Percentiles rank a stretch among this genome's conserved stretches.
phyloP scores from a whole-genome alignment of 2,113 vertebrate species.

The Phoxinus phoxinus region DNA sequence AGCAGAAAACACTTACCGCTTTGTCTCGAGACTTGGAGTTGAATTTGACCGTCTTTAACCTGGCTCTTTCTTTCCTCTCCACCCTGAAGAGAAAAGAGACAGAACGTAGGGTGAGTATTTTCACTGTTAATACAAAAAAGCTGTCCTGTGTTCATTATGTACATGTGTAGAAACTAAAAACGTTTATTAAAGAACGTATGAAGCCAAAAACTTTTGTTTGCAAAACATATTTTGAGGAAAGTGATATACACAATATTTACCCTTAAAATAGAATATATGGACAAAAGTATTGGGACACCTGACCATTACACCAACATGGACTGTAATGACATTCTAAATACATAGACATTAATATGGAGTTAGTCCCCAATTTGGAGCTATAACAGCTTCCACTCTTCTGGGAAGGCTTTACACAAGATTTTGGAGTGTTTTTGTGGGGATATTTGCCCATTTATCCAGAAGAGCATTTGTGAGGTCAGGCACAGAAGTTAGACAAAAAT shows the following conservation, averaged over 20 bases:
- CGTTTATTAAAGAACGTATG: not conserved
- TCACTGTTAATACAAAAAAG: not conserved
- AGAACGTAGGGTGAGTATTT: not conserved
- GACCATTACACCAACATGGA: no score
- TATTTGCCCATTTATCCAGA: no score
- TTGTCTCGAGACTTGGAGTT: conserved; percentile 90
- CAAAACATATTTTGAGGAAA: not conserved
- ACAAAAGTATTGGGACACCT: no score
- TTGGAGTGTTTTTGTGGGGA: no score
- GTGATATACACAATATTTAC: not conserved
- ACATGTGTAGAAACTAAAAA: not conserved
- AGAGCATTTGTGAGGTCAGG: no score
- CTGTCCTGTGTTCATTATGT: not conserved
- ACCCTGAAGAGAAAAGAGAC: conserved; percentile 76
- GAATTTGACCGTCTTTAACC: conserved; percentile 94
- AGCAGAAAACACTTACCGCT: conserved; percentile 83
- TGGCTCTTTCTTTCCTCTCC: conserved; percentile 93
- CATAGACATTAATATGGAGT: no score
- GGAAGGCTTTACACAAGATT: no score
- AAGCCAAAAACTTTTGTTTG: not conserved
- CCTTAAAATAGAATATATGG: not conserved
- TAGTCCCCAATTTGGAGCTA: no score
- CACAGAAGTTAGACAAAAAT: no score
- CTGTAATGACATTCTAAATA: no score
- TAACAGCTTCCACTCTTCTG: no score